Conservation (phyloP, 2,888 invertebrate species). For the Orthonevra nobilis region DNA sequence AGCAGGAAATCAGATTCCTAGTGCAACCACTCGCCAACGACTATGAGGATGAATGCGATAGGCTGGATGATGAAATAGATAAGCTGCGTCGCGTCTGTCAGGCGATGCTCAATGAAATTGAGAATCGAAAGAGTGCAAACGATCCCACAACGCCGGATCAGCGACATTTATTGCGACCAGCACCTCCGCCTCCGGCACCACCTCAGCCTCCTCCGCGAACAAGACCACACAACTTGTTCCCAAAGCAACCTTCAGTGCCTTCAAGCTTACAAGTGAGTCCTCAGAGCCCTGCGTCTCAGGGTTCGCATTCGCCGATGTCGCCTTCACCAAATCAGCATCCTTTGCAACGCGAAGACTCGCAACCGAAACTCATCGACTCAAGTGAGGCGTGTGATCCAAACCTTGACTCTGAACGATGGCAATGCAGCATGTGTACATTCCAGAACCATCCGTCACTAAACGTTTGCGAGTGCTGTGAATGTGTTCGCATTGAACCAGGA, state of each 20-base stretch:
- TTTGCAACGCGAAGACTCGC: neutral
- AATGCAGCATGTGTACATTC: constrained; percentile 64
- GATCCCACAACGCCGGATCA: constrained; percentile 9
- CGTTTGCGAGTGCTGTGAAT: constrained; percentile 58
- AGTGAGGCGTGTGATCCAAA: constrained; percentile 6
- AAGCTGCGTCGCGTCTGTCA: constrained; percentile 44
- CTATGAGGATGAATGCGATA: constrained; percentile 42
- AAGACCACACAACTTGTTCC: constrained; percentile 26
- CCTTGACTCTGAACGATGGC: constrained; percentile 39
- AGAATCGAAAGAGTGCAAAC: constrained; percentile 23
- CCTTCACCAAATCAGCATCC: neutral
- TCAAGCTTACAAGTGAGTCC: constrained; percentile 9
- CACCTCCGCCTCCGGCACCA: constrained; percentile 56
- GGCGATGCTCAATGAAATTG: constrained; percentile 44
- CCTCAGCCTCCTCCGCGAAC: constrained; percentile 29
- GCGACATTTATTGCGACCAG: constrained; percentile 47
- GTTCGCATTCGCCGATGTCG: neutral
- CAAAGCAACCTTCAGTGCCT: neutral
- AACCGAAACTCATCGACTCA: constrained; percentile 15
- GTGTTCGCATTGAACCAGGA: constrained; percentile 46
- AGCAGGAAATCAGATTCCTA: constrained; percentile 28
- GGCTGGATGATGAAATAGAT: constrained; percentile 43
- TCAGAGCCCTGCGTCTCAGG: constrained; percentile 18
- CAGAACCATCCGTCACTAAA: constrained; percentile 60
- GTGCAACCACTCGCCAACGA: constrained; percentile 30